Evolutionary conservation across 2,113 vertebrate genomes (phyloP), one percentile per base, ranked within the genome.

Genomic region (human): DNA sequence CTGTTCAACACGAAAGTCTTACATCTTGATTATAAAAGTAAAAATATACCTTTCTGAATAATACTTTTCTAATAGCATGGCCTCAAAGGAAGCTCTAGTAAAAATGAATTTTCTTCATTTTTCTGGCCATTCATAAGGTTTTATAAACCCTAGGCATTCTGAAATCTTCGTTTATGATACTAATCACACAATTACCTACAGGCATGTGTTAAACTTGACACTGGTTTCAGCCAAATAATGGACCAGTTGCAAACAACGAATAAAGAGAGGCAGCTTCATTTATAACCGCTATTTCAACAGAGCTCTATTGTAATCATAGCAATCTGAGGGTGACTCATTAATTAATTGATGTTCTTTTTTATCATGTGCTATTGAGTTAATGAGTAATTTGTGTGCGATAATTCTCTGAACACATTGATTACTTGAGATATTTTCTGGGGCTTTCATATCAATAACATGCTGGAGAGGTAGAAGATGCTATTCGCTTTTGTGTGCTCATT

Each of bases 311-410:
- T 98, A 98, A 98, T 99, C 98, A 98, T 95, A 98, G 98, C 93
- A 98, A 98, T 99, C 98, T 98, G 97, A 99, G 98, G 98, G 97
- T 98, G 98, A 98, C 98, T 99, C 98, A 98, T 98, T 99, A 99
- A 99, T 99, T 99, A 99, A 99, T 99, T 99, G 98, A 98, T 99
- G 98, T 98, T 99, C 98, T 98, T 98, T 99, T 99, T 99, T 99
- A 99, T 99, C 99, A 98, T 98, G 98, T 98, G 98, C 98, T 98
- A 98, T 99, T 98, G 98, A 99, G 98, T 98, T 99, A 99, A 99
- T 99, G 99, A 99, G 98, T 98, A 98, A 99, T 99, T 99, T 98
- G 98, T 98, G 98, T 98, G 98, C 98, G 98, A 99, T 98, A 99
- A 99, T 98, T 99, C 98, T 99, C 99, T 97, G 98, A 99, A 98